phyloP scores from a whole-genome alignment of 1,140 invertebrate genomes.

The Drosophila orena region DNA sequence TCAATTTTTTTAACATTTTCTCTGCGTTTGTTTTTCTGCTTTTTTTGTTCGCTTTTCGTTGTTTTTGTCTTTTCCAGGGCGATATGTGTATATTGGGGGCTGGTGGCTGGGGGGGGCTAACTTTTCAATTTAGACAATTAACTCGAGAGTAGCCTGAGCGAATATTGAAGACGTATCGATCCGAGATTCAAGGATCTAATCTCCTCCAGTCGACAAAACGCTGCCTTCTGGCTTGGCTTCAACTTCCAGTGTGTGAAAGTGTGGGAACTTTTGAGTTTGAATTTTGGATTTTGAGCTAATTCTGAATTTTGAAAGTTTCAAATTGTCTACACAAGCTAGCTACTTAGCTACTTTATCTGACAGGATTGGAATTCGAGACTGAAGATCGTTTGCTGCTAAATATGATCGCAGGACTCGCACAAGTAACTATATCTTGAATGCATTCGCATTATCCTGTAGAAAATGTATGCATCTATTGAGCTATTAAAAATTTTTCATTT shows the following conservation, averaged over 20 bases:
- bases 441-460: no score
- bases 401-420: not conserved
- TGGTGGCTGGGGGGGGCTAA: conserved; percentile 7
- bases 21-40: conserved; percentile 28
- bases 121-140: conserved; percentile 53
- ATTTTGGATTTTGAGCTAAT: conserved; percentile 2
- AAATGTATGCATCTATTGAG: no score
- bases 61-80: conserved; percentile 19
- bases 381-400: not conserved
- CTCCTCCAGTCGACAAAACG: not conserved
- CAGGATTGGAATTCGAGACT: not conserved
- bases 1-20: conserved; percentile 67
- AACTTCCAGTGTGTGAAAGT: not conserved
- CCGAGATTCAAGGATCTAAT: not conserved
- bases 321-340: not conserved
- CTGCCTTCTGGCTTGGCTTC: not conserved
- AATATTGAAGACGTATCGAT: not conserved
- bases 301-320: not conserved
- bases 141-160: conserved; percentile 44
- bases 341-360: not conserved
- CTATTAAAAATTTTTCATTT: no score
- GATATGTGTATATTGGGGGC: conserved; percentile 12
- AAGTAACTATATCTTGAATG: no score
- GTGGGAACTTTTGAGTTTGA: not conserved
- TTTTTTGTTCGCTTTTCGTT: conserved; percentile 16